These are phyloP conservation scores for Nyctibius bracteatus DNA, from an alignment of 2,113 vertebrate species.

Conservation along the genomic window DNA sequence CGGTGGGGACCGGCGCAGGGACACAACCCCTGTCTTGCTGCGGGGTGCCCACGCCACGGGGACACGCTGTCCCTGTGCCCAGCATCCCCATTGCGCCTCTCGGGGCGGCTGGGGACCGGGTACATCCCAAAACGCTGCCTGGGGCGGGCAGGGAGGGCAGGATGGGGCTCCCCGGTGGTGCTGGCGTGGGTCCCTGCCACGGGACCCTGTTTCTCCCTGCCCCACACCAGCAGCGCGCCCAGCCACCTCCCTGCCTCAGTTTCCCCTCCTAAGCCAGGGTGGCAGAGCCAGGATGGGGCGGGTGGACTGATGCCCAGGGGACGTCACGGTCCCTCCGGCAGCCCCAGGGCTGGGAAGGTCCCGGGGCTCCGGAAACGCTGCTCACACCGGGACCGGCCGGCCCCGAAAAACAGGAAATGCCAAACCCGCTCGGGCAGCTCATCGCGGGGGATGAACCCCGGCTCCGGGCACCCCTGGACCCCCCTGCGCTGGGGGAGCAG, in stretches of 20 bases:
- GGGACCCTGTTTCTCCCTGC: not conserved
- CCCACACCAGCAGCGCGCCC: rapidly evolving
- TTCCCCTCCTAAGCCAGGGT: not conserved
- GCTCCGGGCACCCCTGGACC: rapidly evolving
- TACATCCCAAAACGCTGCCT: not conserved
- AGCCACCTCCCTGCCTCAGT: not conserved
- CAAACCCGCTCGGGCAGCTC: not conserved
- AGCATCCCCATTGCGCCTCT: not conserved
- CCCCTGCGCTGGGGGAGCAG: not conserved
- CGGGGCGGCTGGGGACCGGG: rapidly evolving
- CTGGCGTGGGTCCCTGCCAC: not conserved
- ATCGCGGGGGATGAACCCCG: rapidly evolving
- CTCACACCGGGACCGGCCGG: not conserved
- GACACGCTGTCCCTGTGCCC: rapidly evolving
- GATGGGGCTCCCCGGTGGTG: rapidly evolving
- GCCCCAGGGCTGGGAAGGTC: constrained; percentile 16
- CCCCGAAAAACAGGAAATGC: not conserved
- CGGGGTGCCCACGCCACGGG: rapidly evolving
- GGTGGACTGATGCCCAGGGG: not conserved
- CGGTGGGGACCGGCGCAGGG: rapidly evolving
- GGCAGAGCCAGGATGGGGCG: not conserved
- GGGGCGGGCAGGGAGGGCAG: not conserved
- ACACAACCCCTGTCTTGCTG: not conserved
- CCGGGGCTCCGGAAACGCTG: not conserved
- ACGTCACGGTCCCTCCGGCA: rapidly evolving